A percentile compares a stretch with the other conserved stretches of the same genome.
phyloP scores from a whole-genome alignment of 2,888 invertebrate genomes.

The Hyalella azteca region DNA sequence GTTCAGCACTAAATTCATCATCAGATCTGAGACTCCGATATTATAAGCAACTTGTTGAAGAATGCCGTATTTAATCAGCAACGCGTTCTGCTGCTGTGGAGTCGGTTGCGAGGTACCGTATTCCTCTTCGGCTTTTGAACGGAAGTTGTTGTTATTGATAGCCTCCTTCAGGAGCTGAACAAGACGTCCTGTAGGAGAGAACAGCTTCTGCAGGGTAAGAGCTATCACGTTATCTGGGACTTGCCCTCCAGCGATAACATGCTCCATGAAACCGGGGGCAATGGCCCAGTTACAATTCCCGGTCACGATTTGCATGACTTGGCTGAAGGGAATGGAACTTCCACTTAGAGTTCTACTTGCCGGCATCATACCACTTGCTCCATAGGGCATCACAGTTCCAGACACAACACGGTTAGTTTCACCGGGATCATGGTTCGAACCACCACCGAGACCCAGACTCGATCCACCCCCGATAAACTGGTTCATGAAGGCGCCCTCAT shows the following conservation, averaged over 20 bases:
- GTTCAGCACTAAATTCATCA: conserved; percentile 5
- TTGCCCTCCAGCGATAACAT: conserved; percentile 5
- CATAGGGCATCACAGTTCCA: not conserved
- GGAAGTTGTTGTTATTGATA: not conserved
- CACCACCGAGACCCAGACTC: not conserved
- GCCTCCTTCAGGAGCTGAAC: not conserved
- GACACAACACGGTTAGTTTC: too few relatives aligned
- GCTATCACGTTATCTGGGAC: conserved; percentile 22
- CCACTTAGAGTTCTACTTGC: not conserved
- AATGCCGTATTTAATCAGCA: conserved; percentile 20
- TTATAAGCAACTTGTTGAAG: conserved; percentile 8
- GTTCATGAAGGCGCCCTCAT: not conserved
- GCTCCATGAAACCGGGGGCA: conserved; percentile 31
- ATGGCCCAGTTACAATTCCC: conserved; percentile 21
- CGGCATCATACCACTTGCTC: not conserved
- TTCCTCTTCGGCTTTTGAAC: not conserved
- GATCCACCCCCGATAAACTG: not conserved
- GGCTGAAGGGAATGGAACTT: not conserved
- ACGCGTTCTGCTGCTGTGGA: conserved; percentile 17
- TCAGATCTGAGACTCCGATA: not conserved
- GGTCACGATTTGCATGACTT: not conserved
- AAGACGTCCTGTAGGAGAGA: not conserved
- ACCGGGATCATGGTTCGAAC: not conserved
- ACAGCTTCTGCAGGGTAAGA: not conserved
- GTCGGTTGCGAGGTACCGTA: not conserved